A percentile compares a stretch with the other conserved stretches of the same genome.
Conservation (phyloP, 2,888 invertebrate genomes). For the Metellina segmentata region DNA sequence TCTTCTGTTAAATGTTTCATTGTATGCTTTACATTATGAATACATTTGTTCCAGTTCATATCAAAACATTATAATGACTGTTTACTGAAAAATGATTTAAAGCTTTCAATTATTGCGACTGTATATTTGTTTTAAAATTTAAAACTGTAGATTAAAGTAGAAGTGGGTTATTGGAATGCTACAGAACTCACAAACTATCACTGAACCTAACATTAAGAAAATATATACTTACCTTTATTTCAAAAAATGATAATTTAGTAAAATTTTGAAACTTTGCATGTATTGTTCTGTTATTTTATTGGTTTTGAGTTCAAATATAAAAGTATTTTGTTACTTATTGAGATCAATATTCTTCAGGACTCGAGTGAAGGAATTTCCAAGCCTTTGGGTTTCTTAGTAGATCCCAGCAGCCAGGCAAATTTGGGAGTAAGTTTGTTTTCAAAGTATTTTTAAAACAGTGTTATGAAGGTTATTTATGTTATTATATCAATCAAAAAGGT, state of each 20-base stretch:
- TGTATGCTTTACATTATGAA: no score
- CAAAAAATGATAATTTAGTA: neutral
- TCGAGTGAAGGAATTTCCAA: conserved; percentile 50
- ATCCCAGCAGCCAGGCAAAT: conserved; percentile 31
- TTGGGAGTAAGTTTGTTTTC: conserved; percentile 38
- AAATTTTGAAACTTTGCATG: neutral
- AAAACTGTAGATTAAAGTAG: no score
- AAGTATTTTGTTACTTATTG: neutral
- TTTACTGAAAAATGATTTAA: no score
- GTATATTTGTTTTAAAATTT: no score
- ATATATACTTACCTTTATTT: neutral
- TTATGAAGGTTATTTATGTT: neutral
- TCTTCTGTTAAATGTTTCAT: no score
- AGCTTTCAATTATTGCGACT: no score
- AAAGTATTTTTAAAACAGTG: neutral
- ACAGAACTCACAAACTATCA: no score
- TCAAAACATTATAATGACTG: no score
- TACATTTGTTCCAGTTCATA: no score
- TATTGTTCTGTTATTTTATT: neutral
- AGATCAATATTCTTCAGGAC: conserved; percentile 32
- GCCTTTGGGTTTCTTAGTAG: conserved; percentile 65
- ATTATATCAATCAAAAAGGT: neutral
- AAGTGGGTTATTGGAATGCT: no score
- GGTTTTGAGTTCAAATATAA: neutral
- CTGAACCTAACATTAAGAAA: no score